Percentiles rank a stretch among this genome's conserved stretches.
These are phyloP conservation scores for Drosophila subpulchrella DNA, from an alignment of 1,140 invertebrate genomes.

Conservation along the genomic window DNA sequence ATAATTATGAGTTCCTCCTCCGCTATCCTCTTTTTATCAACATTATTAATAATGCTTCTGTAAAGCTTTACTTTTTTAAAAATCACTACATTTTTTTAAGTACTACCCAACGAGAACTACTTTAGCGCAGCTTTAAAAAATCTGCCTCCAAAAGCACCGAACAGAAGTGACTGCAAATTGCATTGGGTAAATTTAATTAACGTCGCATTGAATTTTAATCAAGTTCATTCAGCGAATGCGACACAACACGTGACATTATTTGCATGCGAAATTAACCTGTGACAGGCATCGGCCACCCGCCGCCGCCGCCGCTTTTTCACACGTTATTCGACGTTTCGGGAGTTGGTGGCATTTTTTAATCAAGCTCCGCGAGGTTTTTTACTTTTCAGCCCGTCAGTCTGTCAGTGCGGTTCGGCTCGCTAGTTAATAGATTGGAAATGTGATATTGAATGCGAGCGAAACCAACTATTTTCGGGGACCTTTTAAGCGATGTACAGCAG, in stretches of 20 bases:
- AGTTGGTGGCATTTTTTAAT: conserved; percentile 25
- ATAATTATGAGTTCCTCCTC: no score
- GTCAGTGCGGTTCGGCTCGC: conserved; percentile 11
- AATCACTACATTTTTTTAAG: neutral
- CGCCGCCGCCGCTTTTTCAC: conserved; percentile 19
- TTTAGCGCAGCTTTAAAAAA: conserved; percentile 20
- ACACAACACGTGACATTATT: conserved; percentile 77
- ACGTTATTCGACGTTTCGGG: conserved; percentile 7
- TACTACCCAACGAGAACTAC: neutral
- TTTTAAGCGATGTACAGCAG: neutral
- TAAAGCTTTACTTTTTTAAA: neutral
- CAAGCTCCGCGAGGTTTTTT: conserved; percentile 19
- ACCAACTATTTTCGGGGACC: conserved; percentile 12
- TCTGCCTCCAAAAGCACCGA: neutral
- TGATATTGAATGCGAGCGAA: conserved; percentile 27
- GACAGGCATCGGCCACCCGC: conserved; percentile 36
- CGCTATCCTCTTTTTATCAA: no score
- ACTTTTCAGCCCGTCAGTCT: conserved; percentile 8
- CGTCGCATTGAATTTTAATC: conserved; percentile 81
- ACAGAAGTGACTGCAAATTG: conserved; percentile 57
- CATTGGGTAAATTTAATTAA: conserved; percentile 80
- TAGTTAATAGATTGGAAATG: conserved; percentile 48
- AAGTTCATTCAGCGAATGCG: conserved; percentile 75
- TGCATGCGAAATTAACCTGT: conserved; percentile 79
- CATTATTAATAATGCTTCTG: no score